Base-by-base conservation (phyloP, 2,888 invertebrate genomes). In the Capitulum mitella region DNA sequence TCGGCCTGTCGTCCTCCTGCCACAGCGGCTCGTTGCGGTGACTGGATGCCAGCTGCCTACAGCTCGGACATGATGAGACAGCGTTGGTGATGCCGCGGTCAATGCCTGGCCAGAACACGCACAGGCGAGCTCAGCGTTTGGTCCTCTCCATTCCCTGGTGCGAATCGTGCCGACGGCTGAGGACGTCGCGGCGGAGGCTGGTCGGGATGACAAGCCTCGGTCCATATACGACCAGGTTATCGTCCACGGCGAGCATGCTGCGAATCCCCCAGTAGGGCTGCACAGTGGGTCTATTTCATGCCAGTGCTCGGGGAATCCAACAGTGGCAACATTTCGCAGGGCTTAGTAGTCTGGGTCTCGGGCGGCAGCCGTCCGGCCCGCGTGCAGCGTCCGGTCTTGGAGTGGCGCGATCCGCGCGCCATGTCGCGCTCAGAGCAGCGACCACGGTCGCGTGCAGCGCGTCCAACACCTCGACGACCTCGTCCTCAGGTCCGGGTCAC, bases 111-210 rank as follows among this genome's bases (percentile, higher is more conserved):
- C 81, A 81, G 77, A 78, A 81, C 19, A 80, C 78, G 29, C 58
- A 77, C 37, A 81, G 80, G 14, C 81, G 76, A 12, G 82, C 80
- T 1, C 81, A 64, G 14, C 78, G 34, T 34, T 81, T 81, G 78
- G 81, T 82, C n/a, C 61, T 32, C 14, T 80, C 80, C 22, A 82
- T 79, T n/a, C 81, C 82, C 14, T 78, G 70, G 54, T 79, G 80
- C 22, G 61, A 51, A 6, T 64, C 54, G 34, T 81, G 81, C 3
- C 80, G 78, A n/a, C 80, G 29, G 0, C 43, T 19, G 12, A 82
- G 77, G 10, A 80, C 54, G 29, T 58, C 70, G 1, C 80, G 32
- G 29, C 77, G 75, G 0, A 81, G 79, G 19, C 12, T 40, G 14
- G 1, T 43, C 12, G 82, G 81, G 43, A 81, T 80, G 22, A 82